A percentile compares a stretch with the other conserved stretches of the same genome.
Evolutionary conservation across 2,797 vertebrate genomes (phyloP).

Genomic region (Pantherophis alleghaniensis): DNA sequence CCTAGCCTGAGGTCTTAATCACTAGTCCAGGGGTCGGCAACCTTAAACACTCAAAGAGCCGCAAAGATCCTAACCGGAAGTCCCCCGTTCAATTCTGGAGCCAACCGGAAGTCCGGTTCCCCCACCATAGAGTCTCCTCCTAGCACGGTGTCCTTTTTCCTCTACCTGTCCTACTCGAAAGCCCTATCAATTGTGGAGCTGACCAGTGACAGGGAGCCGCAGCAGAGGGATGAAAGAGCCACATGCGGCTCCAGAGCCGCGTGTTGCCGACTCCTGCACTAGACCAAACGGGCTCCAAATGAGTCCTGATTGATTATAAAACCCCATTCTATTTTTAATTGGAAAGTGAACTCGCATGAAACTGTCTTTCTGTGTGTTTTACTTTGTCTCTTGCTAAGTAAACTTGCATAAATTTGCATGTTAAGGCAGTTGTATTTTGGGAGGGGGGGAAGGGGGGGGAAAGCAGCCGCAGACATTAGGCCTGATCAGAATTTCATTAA

Average conservation of each 20-base stretch:
- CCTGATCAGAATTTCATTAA: not conserved
- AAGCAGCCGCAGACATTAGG: not conserved
- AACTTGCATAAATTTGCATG: not conserved
- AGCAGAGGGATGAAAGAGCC: too few relatives aligned
- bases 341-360: not conserved
- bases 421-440: not conserved
- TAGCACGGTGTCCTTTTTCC: too few relatives aligned
- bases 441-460: fast-evolving
- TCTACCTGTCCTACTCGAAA: too few relatives aligned
- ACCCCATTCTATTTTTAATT: not conserved
- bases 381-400: not conserved
- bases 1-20: not conserved
- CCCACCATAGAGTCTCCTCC: too few relatives aligned
- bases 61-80: too few relatives aligned
- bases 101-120: too few relatives aligned
- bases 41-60: too few relatives aligned
- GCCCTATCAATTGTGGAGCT: too few relatives aligned
- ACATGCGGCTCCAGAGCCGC: too few relatives aligned
- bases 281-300: not conserved
- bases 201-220: too few relatives aligned
- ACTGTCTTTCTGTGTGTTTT: not conserved
- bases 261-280: not conserved
- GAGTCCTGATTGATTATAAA: not conserved
- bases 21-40: not conserved
- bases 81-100: too few relatives aligned